Evolutionary conservation across 2,797 vertebrate genomes (phyloP).

Genomic region (Bryconaethiops microstoma): DNA sequence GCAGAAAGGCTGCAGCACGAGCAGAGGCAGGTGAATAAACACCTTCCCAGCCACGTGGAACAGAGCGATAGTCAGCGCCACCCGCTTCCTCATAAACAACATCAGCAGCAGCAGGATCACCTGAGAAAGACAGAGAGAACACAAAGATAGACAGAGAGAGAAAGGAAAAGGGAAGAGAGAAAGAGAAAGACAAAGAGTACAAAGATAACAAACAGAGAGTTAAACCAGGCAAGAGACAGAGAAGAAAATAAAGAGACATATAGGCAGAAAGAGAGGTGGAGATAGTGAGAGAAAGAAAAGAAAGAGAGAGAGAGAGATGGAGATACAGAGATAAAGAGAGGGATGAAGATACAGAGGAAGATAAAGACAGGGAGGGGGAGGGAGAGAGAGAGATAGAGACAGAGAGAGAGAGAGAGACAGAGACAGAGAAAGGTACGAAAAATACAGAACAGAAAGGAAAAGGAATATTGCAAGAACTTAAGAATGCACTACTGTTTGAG

Average conservation of each 20-base stretch:
- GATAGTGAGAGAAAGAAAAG: not conserved
- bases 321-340: not conserved
- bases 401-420: too few relatives aligned
- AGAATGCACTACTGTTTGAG: constrained; percentile 15
- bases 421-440: not conserved
- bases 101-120: constrained; percentile 91
- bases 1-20: constrained; percentile 95
- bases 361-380: not conserved
- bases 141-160: not conserved
- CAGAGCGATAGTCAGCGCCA: constrained; percentile 93
- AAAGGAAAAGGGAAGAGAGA: not conserved
- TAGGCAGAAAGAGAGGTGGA: not conserved
- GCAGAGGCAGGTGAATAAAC: constrained; percentile 91
- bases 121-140: constrained; percentile 65
- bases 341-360: not conserved
- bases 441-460: not conserved
- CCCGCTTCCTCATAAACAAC: constrained; percentile 94
- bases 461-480: not conserved
- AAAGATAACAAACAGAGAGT: not conserved
- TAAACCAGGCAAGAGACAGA: too few relatives aligned
- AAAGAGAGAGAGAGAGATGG: too few relatives aligned
- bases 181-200: not conserved
- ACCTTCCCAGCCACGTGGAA: constrained; percentile 97
- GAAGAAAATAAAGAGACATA: not conserved
- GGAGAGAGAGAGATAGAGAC: not conserved